Percentiles rank a stretch among this genome's conserved stretches.
phyloP scores from a whole-genome alignment of 1,140 invertebrate genomes.

The Leptoteleia sp. region DNA sequence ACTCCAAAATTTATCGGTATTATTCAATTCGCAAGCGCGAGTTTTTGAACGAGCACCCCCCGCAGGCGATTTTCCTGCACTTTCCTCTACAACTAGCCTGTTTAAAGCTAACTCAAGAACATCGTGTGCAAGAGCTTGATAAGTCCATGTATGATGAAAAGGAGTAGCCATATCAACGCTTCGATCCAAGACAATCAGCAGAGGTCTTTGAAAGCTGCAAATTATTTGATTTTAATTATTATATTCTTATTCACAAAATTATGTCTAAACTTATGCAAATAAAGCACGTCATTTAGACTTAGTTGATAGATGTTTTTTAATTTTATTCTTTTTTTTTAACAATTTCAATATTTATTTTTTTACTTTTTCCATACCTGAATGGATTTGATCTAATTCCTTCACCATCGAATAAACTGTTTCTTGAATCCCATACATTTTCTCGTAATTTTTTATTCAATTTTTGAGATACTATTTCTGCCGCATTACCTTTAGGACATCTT shows the following conservation, averaged over 20 bases:
- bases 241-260: too few species aligned
- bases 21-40: constrained; percentile 94
- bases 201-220: constrained; percentile 93
- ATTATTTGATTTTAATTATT: too few species aligned
- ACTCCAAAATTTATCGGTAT: constrained; percentile 94
- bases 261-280: too few species aligned
- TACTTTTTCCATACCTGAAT: constrained; percentile 78
- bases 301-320: too few species aligned
- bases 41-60: constrained; percentile 87
- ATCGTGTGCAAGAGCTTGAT: constrained; percentile 97
- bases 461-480: constrained; percentile 98
- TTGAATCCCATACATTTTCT: constrained; percentile 97
- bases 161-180: constrained; percentile 98
- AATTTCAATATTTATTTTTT: too few species aligned
- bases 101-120: constrained; percentile 95
- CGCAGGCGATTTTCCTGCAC: constrained; percentile 80
- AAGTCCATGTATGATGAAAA: constrained; percentile 99
- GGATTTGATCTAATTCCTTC: constrained; percentile 89
- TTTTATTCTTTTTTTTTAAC: too few species aligned
- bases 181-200: constrained; percentile 96
- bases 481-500: constrained; percentile 96
- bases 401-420: constrained; percentile 96
- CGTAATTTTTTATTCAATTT: constrained; percentile 98
- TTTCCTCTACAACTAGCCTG: constrained; percentile 90
- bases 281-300: too few species aligned